Percentiles rank a stretch among this genome's conserved stretches.
Conservation (phyloP, 2,888 invertebrate species). For the Resseliella maxima region DNA sequence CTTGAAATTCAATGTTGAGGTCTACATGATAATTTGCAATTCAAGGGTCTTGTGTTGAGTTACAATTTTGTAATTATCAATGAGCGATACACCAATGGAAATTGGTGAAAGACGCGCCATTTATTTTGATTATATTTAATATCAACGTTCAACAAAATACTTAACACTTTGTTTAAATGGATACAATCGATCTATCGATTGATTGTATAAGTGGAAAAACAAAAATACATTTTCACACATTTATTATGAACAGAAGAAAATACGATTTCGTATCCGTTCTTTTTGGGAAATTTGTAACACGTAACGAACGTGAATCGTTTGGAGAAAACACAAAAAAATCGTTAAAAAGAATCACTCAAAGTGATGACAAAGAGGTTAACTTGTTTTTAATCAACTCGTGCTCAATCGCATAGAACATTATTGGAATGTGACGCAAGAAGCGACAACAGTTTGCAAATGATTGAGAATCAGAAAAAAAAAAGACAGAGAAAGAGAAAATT, state of each 20-base stretch:
- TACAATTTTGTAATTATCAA: too few relatives aligned
- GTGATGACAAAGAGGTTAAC: slow-evolving; percentile 46
- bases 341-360: slow-evolving; percentile 16
- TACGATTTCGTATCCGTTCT: background rate
- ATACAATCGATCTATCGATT: background rate
- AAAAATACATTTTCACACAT: background rate
- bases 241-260: background rate
- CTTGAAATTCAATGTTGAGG: too few relatives aligned
- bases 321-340: background rate
- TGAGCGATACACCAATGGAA: background rate
- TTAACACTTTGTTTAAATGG: slow-evolving; percentile 5
- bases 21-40: too few relatives aligned
- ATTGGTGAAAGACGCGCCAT: background rate
- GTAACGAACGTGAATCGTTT: background rate
- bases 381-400: slow-evolving; percentile 53
- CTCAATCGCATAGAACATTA: slow-evolving; percentile 3
- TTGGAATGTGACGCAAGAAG: background rate
- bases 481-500: too few relatives aligned
- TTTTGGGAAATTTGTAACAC: background rate
- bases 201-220: too few relatives aligned
- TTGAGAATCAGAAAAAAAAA: too few relatives aligned
- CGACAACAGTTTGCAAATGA: too few relatives aligned
- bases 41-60: too few relatives aligned
- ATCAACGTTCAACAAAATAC: background rate
- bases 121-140: background rate